Evolutionary conservation across 2,113 vertebrate species (phyloP), one percentile per base, ranked within the genome.

Genomic region (Austrofundulus limnaeus): DNA sequence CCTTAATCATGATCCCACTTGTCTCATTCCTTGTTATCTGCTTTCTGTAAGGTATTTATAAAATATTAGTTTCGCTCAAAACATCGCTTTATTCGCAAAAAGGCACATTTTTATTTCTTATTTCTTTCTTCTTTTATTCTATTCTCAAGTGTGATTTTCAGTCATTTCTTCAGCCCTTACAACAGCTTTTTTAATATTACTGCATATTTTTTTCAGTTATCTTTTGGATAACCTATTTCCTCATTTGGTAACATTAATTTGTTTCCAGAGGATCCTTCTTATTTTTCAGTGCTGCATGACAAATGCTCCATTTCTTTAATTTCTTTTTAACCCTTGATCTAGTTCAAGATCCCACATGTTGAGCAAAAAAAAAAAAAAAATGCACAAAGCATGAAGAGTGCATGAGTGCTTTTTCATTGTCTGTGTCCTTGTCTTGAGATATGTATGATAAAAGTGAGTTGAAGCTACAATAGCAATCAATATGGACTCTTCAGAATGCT

Each of bases 391-490:
- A 11, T 37, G 31, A 54, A 37, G 31, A 38, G n/a, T 9, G n/a
- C 51, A 20, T 11, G 5, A 54, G 51, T 54, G 51, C 31, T 37
- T 28, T 19, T 37, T 54, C 51, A 37, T 38, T 54, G 31, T 54
- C 19, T 5, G 31, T 38, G 51, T 54, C n/a, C 51, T 38, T 54
- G 51, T 34, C 28, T 38, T 54, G 31, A 54, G 31, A 38, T 54
- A 20, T 5, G 14, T 25, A 16, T 28, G 21, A 8, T 66, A 25
- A 46, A 56, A 60, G 37, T 23, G 34, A 28, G 23, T n/a, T n/a
- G n/a, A n/a, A n/a, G n/a, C 47, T 49, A 39, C 23, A 60, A 46
- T 8, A 23, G 17, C 49, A 49, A 66, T 49, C 47, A 31, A 42
- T 57, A 66, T 45, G 34, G 24, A 43, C 46, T 42, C 34, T 58